A percentile compares a stretch with the other conserved stretches of the same genome.
Evolutionary conservation across 2,113 vertebrate species (phyloP).

Genomic region (Crocuta crocuta): DNA sequence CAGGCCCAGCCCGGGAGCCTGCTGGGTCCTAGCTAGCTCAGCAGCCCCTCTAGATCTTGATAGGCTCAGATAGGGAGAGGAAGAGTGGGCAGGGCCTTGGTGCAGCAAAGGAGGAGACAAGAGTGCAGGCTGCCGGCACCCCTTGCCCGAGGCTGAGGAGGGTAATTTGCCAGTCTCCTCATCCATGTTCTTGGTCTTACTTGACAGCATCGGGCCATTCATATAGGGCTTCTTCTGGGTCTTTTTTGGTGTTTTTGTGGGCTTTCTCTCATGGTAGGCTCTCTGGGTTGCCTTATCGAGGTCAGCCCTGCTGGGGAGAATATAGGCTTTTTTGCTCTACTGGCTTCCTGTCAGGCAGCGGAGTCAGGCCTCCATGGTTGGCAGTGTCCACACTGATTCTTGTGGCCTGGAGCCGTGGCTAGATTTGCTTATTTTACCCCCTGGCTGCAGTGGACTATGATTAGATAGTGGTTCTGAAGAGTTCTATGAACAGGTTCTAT

Average conservation of each 20-base stretch:
- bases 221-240: slow-evolving; percentile 55
- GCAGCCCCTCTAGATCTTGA: neutral
- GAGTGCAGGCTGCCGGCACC: neutral
- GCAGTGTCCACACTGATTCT: slow-evolving; percentile 74
- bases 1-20: neutral
- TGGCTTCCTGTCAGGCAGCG: slow-evolving; percentile 81
- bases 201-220: slow-evolving; percentile 58
- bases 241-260: slow-evolving; percentile 78
- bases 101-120: neutral
- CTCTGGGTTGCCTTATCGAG: slow-evolving; percentile 74
- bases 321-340: slow-evolving; percentile 75
- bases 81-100: neutral
- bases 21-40: neutral
- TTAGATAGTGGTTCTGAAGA: neutral
- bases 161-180: neutral
- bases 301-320: slow-evolving; percentile 70
- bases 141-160: neutral
- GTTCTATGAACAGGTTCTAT: neutral
- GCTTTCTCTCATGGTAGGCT: slow-evolving; percentile 73
- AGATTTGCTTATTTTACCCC: slow-evolving; percentile 70
- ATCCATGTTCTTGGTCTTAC: neutral
- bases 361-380: slow-evolving; percentile 74
- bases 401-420: slow-evolving; percentile 69
- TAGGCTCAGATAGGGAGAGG: neutral
- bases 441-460: slow-evolving; percentile 47